Evolutionary conservation across 2,113 vertebrate species (phyloP).

Genomic region (Pantherophis guttatus): DNA sequence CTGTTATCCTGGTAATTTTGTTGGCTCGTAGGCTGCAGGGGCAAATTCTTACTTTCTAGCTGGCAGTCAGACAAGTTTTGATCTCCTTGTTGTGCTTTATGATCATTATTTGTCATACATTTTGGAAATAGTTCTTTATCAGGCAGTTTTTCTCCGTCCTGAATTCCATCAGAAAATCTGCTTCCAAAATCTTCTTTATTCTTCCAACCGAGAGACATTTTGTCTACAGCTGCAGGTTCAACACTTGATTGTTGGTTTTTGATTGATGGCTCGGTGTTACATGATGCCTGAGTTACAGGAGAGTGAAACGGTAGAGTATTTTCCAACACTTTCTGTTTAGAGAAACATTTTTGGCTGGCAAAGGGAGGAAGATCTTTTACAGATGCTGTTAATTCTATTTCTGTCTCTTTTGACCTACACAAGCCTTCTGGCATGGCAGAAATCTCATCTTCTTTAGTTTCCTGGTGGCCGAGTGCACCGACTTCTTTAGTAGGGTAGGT

Average conservation of each 20-base stretch:
- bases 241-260: conserved; percentile 12
- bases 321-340: conserved; percentile 36
- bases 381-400: conserved; percentile 1
- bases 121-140: background rate
- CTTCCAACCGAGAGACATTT: conserved; percentile 20
- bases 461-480: background rate
- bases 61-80: background rate
- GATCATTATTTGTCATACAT: background rate
- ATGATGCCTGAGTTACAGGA: conserved; percentile 8
- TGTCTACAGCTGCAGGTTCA: conserved; percentile 14
- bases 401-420: conserved; percentile 52
- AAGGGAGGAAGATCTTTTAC: conserved; percentile 31
- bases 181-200: background rate
- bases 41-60: conserved; percentile 27
- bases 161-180: background rate
- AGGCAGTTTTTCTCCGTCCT: background rate
- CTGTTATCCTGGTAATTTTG: background rate
- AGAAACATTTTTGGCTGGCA: conserved; percentile 37
- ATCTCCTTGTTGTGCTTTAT: background rate
- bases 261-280: conserved; percentile 12
- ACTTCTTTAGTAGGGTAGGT: background rate
- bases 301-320: conserved; percentile 1
- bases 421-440: conserved; percentile 46
- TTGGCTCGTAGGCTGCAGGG: background rate
- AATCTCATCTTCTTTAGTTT: background rate